phyloP scores from a whole-genome alignment of 2,797 vertebrate genomes.

The Notolepis coatsorum region DNA sequence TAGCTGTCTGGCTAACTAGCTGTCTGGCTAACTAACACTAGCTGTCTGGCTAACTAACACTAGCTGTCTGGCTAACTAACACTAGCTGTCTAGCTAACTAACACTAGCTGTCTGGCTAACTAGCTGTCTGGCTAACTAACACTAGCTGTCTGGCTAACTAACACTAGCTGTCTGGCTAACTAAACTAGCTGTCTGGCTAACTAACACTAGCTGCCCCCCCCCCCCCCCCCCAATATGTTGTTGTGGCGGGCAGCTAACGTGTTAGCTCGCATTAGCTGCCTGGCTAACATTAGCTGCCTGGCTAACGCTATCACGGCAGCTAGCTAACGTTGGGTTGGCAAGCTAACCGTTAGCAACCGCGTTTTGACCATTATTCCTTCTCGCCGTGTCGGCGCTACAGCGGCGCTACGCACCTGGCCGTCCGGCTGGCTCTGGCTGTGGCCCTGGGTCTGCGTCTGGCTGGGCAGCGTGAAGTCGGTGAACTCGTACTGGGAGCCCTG shows the following conservation, averaged over 20 bases:
- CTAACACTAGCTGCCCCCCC: background rate
- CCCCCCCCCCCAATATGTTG: background rate
- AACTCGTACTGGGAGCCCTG: conserved; percentile 98
- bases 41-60: conserved; percentile 58
- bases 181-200: conserved; percentile 5
- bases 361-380: conserved; percentile 65
- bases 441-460: conserved; percentile 93
- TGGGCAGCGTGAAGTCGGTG: conserved; percentile 96
- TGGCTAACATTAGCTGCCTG: conserved; percentile 55
- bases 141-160: background rate
- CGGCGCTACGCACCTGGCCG: conserved; percentile 87
- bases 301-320: background rate
- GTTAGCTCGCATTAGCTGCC: conserved; percentile 41
- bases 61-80: background rate
- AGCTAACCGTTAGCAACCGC: conserved; percentile 41
- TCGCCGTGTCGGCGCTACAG: too few relatives aligned
- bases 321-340: conserved; percentile 21
- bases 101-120: background rate
- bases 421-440: conserved; percentile 89
- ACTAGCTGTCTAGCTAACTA: background rate
- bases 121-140: background rate
- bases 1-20: background rate
- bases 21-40: conserved; percentile 19
- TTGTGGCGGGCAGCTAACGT: conserved; percentile 16
- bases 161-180: conserved; percentile 6